Evolutionary conservation across 2,888 invertebrate genomes (phyloP).

Genomic region (Agonum fuliginosum): DNA sequence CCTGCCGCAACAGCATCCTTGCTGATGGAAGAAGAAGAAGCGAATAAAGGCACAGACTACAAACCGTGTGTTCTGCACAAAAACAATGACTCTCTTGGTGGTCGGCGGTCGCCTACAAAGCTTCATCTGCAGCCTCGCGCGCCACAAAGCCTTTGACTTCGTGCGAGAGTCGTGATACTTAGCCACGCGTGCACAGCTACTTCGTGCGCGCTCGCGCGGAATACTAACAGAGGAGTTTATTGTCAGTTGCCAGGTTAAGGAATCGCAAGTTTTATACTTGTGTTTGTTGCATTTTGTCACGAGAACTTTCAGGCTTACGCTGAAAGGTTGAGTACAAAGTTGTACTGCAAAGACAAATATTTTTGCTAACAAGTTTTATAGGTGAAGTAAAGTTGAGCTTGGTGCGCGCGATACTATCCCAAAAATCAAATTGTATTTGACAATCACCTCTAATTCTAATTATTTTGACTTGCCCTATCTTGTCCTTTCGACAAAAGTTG

Average conservation of each 20-base stretch:
- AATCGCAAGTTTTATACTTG: slow-evolving; percentile 26
- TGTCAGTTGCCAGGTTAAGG: neutral
- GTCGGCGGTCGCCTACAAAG: slow-evolving; percentile 1
- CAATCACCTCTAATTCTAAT: no score
- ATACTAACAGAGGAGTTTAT: slow-evolving; percentile 29
- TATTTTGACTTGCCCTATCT: no score
- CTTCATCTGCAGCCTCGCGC: slow-evolving; percentile 11
- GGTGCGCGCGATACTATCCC: no score
- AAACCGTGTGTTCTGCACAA: slow-evolving; percentile 4
- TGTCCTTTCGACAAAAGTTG: no score
- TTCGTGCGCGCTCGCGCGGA: neutral
- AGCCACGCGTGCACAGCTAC: slow-evolving; percentile 2
- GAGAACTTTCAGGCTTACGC: neutral
- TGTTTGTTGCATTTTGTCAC: slow-evolving; percentile 31
- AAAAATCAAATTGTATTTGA: no score
- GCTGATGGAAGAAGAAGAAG: neutral
- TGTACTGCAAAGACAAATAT: no score
- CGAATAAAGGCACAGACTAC: slow-evolving; percentile 17
- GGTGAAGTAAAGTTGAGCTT: no score
- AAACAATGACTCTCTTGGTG: no score
- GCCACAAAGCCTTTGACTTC: slow-evolving; percentile 13
- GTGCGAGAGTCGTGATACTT: neutral
- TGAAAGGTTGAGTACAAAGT: neutral
- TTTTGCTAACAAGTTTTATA: neutral
- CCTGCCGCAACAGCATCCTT: neutral